Evolutionary conservation across 1,140 invertebrate genomes (phyloP).

Genomic region (Catajapyx aquilonaris): DNA sequence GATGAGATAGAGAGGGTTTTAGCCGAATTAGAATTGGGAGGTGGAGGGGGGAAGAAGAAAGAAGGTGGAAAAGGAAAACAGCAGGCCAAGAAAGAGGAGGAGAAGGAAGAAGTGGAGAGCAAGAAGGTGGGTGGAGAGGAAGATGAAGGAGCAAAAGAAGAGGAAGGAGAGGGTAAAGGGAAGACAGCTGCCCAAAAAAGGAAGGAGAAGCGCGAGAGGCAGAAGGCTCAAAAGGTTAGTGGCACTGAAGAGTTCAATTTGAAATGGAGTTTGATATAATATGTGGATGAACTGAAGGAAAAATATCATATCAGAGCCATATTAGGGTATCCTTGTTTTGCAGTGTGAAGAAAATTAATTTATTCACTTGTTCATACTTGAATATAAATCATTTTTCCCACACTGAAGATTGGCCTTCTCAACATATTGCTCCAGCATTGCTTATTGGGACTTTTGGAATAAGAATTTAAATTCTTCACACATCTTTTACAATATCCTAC

Average conservation of each 20-base stretch:
- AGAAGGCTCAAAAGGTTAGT: slow-evolving; percentile 46
- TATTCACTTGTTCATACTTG: background rate
- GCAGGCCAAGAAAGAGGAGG: too few species aligned
- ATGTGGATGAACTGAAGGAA: slow-evolving; percentile 6
- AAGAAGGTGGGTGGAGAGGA: too few species aligned
- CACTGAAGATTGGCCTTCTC: background rate
- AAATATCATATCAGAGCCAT: slow-evolving; percentile 8
- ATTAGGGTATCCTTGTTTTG: slow-evolving; percentile 2
- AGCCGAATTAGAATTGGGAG: slow-evolving; percentile 13
- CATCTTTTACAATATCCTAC: slow-evolving; percentile 10
- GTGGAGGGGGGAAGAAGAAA: slow-evolving; percentile 17
- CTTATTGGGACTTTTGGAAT: too few species aligned
- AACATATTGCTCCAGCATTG: background rate
- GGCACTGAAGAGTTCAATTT: slow-evolving; percentile 28
- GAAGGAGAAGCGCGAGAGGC: slow-evolving; percentile 66
- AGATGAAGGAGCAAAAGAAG: too few species aligned
- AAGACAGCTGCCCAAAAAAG: slow-evolving; percentile 61
- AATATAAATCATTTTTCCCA: background rate
- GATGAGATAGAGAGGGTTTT: slow-evolving; percentile 17
- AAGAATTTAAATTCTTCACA: too few species aligned
- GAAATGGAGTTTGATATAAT: background rate
- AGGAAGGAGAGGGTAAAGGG: slow-evolving; percentile 34
- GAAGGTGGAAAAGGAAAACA: too few species aligned
- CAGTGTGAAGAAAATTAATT: background rate
- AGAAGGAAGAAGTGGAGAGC: too few species aligned